A percentile compares a stretch with the other conserved stretches of the same genome.
phyloP scores from a whole-genome alignment of 2,797 vertebrate genomes.

The Scarus forsteni region DNA sequence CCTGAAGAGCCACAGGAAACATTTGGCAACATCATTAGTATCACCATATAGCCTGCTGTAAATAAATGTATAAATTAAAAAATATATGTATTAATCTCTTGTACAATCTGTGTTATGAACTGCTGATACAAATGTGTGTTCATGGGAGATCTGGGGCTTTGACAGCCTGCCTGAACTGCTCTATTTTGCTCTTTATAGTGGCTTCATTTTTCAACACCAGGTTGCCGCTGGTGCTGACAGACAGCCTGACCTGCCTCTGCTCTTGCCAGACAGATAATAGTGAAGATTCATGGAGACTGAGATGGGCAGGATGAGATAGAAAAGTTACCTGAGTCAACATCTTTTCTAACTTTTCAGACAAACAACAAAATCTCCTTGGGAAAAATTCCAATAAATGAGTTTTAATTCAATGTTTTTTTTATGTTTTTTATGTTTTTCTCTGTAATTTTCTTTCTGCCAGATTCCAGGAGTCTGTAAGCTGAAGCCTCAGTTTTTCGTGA shows the following conservation, averaged over 20 bases:
- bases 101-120: too few relatives aligned
- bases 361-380: neutral
- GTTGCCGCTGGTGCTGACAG: neutral
- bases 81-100: too few relatives aligned
- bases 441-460: neutral
- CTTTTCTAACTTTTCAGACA: neutral
- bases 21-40: too few relatives aligned
- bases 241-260: neutral
- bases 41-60: too few relatives aligned
- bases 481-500: constrained; percentile 7
- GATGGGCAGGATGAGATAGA: neutral
- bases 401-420: neutral
- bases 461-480: neutral
- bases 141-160: neutral
- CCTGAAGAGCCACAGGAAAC: too few relatives aligned
- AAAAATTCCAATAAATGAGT: neutral
- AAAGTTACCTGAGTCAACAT: constrained; percentile 4
- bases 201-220: neutral
- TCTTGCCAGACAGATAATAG: too few relatives aligned
- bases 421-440: neutral
- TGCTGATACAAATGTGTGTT: neutral
- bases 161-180: too few relatives aligned
- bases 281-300: constrained; percentile 3
- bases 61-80: too few relatives aligned
- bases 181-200: too few relatives aligned